These are phyloP conservation scores for Dendrolimus kikuchii DNA, from an alignment of 1,140 invertebrate genomes.

Conservation along the genomic window DNA sequence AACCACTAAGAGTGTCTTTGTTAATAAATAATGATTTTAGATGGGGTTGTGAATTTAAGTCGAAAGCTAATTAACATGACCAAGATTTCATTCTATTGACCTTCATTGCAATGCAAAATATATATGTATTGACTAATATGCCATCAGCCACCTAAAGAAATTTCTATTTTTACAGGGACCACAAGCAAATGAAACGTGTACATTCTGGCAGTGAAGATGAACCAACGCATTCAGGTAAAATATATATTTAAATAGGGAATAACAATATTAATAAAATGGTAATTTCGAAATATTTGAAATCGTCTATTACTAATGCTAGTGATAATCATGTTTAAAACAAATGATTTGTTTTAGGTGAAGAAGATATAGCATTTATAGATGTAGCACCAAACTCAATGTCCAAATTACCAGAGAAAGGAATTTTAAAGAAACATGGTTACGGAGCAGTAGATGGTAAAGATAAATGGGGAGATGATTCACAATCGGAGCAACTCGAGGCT, in stretches of 20 bases:
- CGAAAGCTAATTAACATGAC: no score
- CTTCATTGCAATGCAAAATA: no score
- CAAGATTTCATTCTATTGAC: no score
- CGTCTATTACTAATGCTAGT: no score
- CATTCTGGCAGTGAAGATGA: constrained; percentile 83
- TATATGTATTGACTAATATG: no score
- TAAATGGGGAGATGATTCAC: constrained; percentile 81
- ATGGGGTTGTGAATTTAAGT: no score
- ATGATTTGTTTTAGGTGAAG: constrained; percentile 74
- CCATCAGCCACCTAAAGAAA: background rate
- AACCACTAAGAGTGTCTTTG: no score
- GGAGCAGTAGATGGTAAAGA: constrained; percentile 80
- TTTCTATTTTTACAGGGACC: constrained; percentile 76
- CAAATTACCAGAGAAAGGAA: constrained; percentile 89
- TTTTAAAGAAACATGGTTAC: constrained; percentile 90
- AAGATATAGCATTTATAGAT: constrained; percentile 89
- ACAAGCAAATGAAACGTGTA: constrained; percentile 83
- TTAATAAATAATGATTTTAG: no score
- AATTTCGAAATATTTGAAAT: no score
- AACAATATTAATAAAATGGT: no score
- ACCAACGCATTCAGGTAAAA: constrained; percentile 78
- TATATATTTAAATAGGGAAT: background rate
- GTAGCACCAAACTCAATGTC: constrained; percentile 82
- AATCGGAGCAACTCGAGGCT: constrained; percentile 80
- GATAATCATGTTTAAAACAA: no score